These are phyloP conservation scores for Neostethus bicornis DNA, from an alignment of 2,797 vertebrate genomes.

Conservation along the genomic window DNA sequence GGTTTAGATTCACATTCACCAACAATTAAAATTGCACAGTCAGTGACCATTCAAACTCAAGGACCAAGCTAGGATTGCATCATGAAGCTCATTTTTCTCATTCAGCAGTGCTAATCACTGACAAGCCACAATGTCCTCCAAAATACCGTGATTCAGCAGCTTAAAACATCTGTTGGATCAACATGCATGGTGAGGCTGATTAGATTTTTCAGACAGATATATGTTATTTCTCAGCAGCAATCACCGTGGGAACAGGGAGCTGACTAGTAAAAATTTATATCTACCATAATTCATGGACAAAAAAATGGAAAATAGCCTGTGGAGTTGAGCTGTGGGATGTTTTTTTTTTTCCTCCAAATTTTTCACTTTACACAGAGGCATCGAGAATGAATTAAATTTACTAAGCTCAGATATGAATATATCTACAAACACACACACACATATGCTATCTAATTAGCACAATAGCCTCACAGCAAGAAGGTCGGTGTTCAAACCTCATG, in stretches of 20 bases:
- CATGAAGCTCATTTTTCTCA: slow-evolving; percentile 1
- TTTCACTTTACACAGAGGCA: slow-evolving; percentile 42
- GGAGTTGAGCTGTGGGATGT: slow-evolving; percentile 44
- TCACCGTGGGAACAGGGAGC: slow-evolving; percentile 12
- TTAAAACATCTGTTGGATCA: slow-evolving; percentile 10
- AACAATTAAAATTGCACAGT: not conserved
- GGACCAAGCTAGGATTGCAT: not conserved
- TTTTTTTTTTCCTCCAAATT: no score
- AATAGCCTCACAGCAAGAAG: no score
- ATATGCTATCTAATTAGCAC: slow-evolving; percentile 24
- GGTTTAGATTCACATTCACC: not conserved
- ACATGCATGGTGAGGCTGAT: slow-evolving; percentile 3
- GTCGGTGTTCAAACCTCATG: no score
- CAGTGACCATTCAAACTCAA: not conserved
- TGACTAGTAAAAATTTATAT: slow-evolving; percentile 19
- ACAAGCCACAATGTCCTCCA: not conserved
- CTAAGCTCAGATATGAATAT: slow-evolving; percentile 17
- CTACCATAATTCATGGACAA: slow-evolving; percentile 14
- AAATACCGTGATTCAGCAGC: slow-evolving; percentile 1
- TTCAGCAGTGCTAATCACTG: not conserved
- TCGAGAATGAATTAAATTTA: slow-evolving; percentile 28
- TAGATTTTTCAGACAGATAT: slow-evolving; percentile 17
- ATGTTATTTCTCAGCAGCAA: slow-evolving; percentile 24
- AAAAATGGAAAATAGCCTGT: slow-evolving; percentile 33
- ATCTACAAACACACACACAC: no score